Base-by-base conservation (phyloP, 2,113 vertebrate genomes). In the Atractosteus spatula region DNA sequence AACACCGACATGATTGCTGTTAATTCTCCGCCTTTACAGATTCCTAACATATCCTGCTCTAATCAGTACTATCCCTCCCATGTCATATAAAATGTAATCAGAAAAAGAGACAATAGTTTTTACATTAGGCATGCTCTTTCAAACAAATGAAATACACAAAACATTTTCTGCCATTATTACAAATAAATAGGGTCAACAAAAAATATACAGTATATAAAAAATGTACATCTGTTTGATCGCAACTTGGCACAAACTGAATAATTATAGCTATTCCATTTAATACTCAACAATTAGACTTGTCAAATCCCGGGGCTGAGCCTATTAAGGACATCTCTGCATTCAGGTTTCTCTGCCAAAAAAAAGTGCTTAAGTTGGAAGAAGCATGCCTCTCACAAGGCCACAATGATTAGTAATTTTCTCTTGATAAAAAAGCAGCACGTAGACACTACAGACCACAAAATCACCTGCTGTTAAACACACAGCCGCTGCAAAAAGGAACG, bases 241-340 rank as follows among this genome's bases (percentile, higher is more conserved):
- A 54, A 47, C 43, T 3, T 62, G 42, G 17, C 17, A 61, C 7
- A 89, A 91, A 93, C 91, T 93, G 91, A 89, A 87, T 92, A 94
- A 94, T 92, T 92, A 90, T 56, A 85, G 81, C 82, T 88, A 83
- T 81, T 92, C 81, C 78, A 88, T 91, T 89, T 91, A 92, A 90
- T 82, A 88, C 84, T 86, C 88, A 83, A 89, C 83, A 90, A 91
- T 89, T 84, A 89, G 85, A 89, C 83, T 91, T 87, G 85, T 88
- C 92, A 83, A 91, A 84, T 87, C 83, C 84, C 85, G 88, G 92
- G 88, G 90, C 85, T 89, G 88, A 92, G 88, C 86, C 91, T 89
- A 91, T 91, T 91, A 90, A 80, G 77, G 89, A 89, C 79, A 91
- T 84, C 81, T 89, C 90, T 89, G 85, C 89, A 86, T 90, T 90